Evolutionary conservation across 2,113 vertebrate genomes (phyloP).

Genomic region (Poeciliopsis occidentalis): DNA sequence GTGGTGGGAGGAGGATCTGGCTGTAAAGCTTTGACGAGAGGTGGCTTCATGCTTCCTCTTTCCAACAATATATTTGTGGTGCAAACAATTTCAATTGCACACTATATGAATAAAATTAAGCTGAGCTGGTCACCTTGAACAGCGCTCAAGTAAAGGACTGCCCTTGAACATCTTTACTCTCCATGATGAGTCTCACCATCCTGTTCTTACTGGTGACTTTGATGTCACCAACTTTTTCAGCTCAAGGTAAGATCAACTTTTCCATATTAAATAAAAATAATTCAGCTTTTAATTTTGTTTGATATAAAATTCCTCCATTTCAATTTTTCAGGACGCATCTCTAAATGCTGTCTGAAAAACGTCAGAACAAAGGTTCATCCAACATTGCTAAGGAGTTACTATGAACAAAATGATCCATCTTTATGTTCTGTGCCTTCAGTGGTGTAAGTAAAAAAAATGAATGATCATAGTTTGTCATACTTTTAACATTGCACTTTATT

Average conservation of each 20-base stretch:
- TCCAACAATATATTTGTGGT: slow-evolving; percentile 41
- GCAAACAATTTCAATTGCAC: slow-evolving; percentile 7
- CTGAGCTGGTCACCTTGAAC: slow-evolving; percentile 24
- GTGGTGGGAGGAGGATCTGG: slow-evolving; percentile 2
- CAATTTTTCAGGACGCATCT: slow-evolving; percentile 35
- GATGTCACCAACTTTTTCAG: slow-evolving; percentile 24
- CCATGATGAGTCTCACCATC: slow-evolving; percentile 39
- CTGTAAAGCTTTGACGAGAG: slow-evolving; percentile 23
- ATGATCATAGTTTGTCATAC: neutral
- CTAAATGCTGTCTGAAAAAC: slow-evolving; percentile 49
- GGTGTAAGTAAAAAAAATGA: slow-evolving; percentile 63
- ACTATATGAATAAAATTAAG: neutral
- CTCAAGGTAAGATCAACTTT: slow-evolving; percentile 47
- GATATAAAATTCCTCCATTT: neutral
- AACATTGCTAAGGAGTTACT: slow-evolving; percentile 30
- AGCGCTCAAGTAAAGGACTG: neutral
- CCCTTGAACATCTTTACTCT: slow-evolving; percentile 5
- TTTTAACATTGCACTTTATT: neutral
- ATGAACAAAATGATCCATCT: slow-evolving; percentile 9
- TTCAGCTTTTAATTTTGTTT: neutral
- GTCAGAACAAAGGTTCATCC: neutral
- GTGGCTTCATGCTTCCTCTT: slow-evolving; percentile 40
- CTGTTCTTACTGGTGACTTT: slow-evolving; percentile 21
- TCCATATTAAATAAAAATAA: neutral
- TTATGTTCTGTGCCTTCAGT: slow-evolving; percentile 51